A percentile compares a stretch with the other conserved stretches of the same genome.
phyloP scores from a whole-genome alignment of 1,140 invertebrate species.

The Acyrthosiphon pisum region DNA sequence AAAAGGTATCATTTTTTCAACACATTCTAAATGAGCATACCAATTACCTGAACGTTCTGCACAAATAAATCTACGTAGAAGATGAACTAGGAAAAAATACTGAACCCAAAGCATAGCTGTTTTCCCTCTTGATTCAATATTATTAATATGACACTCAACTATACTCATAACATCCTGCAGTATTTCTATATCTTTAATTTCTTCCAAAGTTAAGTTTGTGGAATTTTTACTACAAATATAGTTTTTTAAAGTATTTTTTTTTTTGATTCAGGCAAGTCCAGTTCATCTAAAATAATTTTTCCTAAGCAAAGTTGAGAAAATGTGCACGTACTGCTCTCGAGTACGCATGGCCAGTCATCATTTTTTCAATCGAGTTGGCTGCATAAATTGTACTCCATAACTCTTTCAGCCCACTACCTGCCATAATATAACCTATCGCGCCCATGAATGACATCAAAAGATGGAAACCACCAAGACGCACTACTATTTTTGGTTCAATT shows the following conservation, averaged over 20 bases:
- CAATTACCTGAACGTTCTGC: too few species aligned
- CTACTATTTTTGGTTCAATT: background rate
- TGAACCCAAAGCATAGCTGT: too few species aligned
- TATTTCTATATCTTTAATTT: background rate
- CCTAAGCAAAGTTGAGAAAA: background rate
- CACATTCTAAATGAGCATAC: too few species aligned
- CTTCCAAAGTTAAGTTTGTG: background rate
- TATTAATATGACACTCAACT: too few species aligned
- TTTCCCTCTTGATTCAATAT: too few species aligned
- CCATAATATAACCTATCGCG: slow-evolving; percentile 34
- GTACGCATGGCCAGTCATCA: background rate
- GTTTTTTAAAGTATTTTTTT: background rate
- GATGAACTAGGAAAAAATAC: too few species aligned
- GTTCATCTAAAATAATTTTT: background rate
- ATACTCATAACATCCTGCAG: too few species aligned
- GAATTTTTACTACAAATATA: background rate
- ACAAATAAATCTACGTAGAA: too few species aligned
- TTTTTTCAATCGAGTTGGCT: slow-evolving; percentile 25
- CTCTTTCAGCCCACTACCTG: background rate
- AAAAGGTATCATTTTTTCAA: too few species aligned
- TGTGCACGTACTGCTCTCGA: background rate
- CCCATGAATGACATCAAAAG: slow-evolving; percentile 46
- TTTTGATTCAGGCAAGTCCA: background rate
- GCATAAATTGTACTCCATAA: slow-evolving; percentile 17
- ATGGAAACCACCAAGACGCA: slow-evolving; percentile 52